Base-by-base conservation (phyloP, 1,140 invertebrate genomes). In the Ptiloglossa arizonensis region DNA sequence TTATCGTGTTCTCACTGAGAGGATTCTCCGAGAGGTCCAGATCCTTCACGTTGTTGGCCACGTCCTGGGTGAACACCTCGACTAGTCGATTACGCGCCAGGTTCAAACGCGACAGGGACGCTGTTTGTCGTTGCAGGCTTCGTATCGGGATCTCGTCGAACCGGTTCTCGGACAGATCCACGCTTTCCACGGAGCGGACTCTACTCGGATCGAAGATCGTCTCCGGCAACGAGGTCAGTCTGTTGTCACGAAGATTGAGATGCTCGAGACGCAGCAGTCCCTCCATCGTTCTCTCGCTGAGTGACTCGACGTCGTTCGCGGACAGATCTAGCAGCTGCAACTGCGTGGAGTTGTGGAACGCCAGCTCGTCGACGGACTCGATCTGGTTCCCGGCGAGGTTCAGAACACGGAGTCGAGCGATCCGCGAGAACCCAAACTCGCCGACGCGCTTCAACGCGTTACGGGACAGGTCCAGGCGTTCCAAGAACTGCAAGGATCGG, bases 341-440 rank as follows among this genome's bases (percentile, higher is more conserved):
- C 91, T 97, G 97, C 0, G 97, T 96, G 0, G 97, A 98, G 88
- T 98, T 98, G 82, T 97, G 96, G 89, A 98, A 98, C 0, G 97
- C 96, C 92, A 96, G 95, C 92, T 97, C 97, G 80, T 95, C 96
- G 15, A 98, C 69, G 5, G 94, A 94, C 86, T 97, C 96, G 79
- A 98, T 94, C 80, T 95, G 92, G 88, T 98, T 98, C 71, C 95
- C 88, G 0, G 95, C 94, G 15, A 98, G 89, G 79, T 96, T 92
- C 32, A 98, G 89, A 2, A 93, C 92, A 70, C 95, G 93, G 2
- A 98, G 91, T 67, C 95, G 93, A 5, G 95, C 95, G 35, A 98
- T 92, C 57, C 97, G 95, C 0, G 97, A 95, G 90, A 98, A 98
- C 85, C 97, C 96, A 80, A 97, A 94, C 88, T 97, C 97, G 71